Evolutionary conservation across 2,888 invertebrate species (phyloP), one percentile per base, ranked within the genome.

Genomic region (Drosophila mayaguana): DNA sequence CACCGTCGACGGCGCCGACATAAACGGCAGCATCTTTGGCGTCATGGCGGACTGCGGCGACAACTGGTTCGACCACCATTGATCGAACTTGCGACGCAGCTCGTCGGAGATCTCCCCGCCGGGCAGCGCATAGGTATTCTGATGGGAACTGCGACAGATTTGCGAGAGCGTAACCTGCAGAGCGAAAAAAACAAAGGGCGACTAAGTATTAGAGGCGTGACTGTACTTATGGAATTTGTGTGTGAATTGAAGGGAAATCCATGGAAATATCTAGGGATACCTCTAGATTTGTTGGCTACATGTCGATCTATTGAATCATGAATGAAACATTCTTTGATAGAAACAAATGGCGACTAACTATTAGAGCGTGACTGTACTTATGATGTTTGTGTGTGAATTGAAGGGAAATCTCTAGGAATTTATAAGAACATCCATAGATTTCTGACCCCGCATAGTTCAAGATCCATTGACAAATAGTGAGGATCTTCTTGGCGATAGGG

Each of bases 11-110:
- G 92, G 91, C 2, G 92, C 92, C 46, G 91, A 81, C 91, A 92
- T 92, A 54, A 94, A 93, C 68, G 94, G 94, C 63, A 94, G 87
- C 78, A 94, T 93, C 88, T 94, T 94, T 57, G 92, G 93, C 32
- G 94, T 91, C 81, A 94, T 94, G 45, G 94, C 91, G 60, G 94
- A 91, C 89, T 94, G 93, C 45, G 96, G 95, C 16, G 95, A 95
- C 56, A 96, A 94, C 90, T 96, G 96, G 63, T 95, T 94, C 48
- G 95, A 95, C 95, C 97, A 97, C 98, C 98, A 98, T 65, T 96
- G 96, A 91, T 98, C 98, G 93, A 98, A 98, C 92, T 97, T 97
- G 69, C 97, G 94, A 32, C 97, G 95, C 89, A 96, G 95, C 59
- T 98, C 98, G 80, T 98, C 98, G 0, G 96, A 95, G 11, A 96